Evolutionary conservation across 2,888 invertebrate species (phyloP), one percentile per base, ranked within the genome.

Genomic region (Eueremaeus valkanovi): DNA sequence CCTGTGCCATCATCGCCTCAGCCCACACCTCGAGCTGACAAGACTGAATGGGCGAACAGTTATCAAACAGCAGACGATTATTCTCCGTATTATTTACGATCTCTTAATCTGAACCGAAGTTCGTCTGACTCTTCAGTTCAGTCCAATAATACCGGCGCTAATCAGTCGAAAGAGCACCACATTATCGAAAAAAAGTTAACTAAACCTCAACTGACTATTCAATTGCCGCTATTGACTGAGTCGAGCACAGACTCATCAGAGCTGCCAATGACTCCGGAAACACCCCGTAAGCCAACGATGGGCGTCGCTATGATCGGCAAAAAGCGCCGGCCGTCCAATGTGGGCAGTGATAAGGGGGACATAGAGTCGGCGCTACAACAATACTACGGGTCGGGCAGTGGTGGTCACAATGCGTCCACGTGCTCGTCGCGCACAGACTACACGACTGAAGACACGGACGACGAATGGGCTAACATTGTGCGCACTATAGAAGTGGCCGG

Each of bases 251-350:
- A 78, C 31, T 61, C 61, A 16, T 61, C 61, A 49, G 72, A 58
- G 16, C 42, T 73, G 33, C 29, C 74, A 9, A 72, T 75, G 31
- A 75, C 77, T 9, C 75, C 76, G 31, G 77, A 78, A 63, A 78
- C 78, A 0, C 78, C 79, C 11, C 73, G 78, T n/a, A 80, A 79
- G 73, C 84, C 83, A 36, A 81, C 82, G 21, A 82, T 83, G 82
- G 83, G 83, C 74, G 79, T 84, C 70, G 81, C 83, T 73, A 83
- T 83, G 82, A 81, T 82, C 76, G 82, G 82, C 72, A 82, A 83
- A 80, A 83, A 83, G 79, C 80, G 80, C 24, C 79, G 79, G 42
- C 77, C 77, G 0, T 74, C 74, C 6, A 79, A 78, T 63, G 74
- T 78, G 31, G 76, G 77, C 75, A 74, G 76, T 21, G 79, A 79